Evolutionary conservation across 2,888 invertebrate genomes (phyloP).

Genomic region (Melipona beecheii): DNA sequence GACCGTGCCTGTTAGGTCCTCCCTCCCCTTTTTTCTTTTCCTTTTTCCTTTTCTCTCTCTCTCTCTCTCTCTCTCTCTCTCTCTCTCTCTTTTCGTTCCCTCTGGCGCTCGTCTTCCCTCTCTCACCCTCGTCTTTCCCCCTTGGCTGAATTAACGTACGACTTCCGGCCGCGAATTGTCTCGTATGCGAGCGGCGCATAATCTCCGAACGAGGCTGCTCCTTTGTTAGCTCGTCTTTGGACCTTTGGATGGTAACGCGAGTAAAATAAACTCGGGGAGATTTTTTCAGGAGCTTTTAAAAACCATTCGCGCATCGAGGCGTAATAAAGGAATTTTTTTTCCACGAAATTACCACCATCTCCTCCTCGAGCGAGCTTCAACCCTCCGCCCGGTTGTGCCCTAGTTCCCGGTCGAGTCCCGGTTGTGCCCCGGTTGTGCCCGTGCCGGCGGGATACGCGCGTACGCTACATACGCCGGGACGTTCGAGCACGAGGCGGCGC

Average conservation of each 20-base stretch:
- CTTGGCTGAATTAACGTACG: conserved; percentile 52
- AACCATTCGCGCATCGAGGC: conserved; percentile 10
- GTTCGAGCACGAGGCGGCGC: not conserved
- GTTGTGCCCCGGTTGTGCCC: too few relatives aligned
- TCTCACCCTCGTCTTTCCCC: conserved; percentile 24
- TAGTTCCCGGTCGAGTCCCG: not conserved
- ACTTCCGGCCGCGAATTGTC: conserved; percentile 63
- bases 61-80: not conserved
- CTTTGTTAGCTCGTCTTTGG: conserved; percentile 31
- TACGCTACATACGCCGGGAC: not conserved
- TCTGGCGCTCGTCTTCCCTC: not conserved
- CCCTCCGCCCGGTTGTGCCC: not conserved
- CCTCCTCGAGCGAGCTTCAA: not conserved
- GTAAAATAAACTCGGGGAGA: conserved; percentile 39
- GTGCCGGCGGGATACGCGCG: too few relatives aligned
- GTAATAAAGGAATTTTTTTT: not conserved
- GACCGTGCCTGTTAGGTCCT: conserved; percentile 25
- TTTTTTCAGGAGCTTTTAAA: conserved; percentile 16
- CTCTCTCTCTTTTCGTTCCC: not conserved
- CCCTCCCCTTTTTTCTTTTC: not conserved
- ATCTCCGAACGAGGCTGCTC: conserved; percentile 45
- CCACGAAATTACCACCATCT: not conserved
- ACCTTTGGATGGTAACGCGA: conserved; percentile 16
- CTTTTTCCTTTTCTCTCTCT: not conserved
- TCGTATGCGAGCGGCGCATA: conserved; percentile 40